phyloP scores from a whole-genome alignment of 2,888 invertebrate species.

The Teinopalpus imperialis region DNA sequence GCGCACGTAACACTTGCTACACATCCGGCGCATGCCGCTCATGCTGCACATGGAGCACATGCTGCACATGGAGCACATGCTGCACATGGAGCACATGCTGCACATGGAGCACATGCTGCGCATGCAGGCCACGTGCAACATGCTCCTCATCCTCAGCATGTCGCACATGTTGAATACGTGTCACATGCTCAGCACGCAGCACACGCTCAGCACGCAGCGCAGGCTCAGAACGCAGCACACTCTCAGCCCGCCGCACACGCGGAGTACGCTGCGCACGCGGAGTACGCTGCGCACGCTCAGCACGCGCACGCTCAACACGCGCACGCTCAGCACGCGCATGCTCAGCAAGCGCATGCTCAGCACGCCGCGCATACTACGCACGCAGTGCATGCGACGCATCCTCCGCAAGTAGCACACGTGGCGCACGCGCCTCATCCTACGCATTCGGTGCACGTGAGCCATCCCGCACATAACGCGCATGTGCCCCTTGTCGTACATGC shows the following conservation, averaged over 20 bases:
- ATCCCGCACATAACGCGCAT: neutral
- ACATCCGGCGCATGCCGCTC: too few relatives aligned
- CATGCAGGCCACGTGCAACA: slow-evolving; percentile 8
- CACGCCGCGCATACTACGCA: slow-evolving; percentile 32
- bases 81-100: slow-evolving; percentile 30
- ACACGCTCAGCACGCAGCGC: neutral
- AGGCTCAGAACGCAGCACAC: slow-evolving; percentile 5
- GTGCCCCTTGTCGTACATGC: neutral
- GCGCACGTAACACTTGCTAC: too few relatives aligned
- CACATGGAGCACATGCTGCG: slow-evolving; percentile 27
- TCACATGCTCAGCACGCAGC: slow-evolving; percentile 6
- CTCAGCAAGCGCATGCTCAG: slow-evolving; percentile 4
- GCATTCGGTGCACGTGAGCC: neutral
- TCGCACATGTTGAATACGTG: slow-evolving; percentile 13
- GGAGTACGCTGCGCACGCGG: neutral
- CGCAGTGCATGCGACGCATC: slow-evolving; percentile 23
- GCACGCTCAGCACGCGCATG: slow-evolving; percentile 28
- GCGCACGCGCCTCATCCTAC: slow-evolving; percentile 2
- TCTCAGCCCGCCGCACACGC: slow-evolving; percentile 6
- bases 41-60: too few relatives aligned
- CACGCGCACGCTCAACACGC: slow-evolving; percentile 30
- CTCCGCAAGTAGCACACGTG: slow-evolving; percentile 8
- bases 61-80: slow-evolving; percentile 29
- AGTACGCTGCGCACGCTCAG: slow-evolving; percentile 12
- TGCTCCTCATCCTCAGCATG: slow-evolving; percentile 25